Evolutionary conservation across 2,888 invertebrate species (phyloP).

Genomic region (Mythimna vitellina): DNA sequence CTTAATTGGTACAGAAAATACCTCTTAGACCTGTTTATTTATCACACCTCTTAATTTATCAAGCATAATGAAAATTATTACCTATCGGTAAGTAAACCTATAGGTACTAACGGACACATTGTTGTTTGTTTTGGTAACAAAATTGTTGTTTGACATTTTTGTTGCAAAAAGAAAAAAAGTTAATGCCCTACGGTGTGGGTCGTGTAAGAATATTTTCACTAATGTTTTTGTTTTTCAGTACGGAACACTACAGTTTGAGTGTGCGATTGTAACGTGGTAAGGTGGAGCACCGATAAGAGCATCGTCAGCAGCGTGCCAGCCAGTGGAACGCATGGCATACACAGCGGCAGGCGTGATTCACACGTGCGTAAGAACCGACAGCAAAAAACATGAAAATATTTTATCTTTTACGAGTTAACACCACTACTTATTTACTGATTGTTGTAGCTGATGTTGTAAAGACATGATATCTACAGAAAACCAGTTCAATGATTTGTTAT

Average conservation of each 20-base stretch:
- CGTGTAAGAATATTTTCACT: background rate
- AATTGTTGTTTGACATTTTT: background rate
- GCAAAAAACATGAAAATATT: conserved; percentile 46
- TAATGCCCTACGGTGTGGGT: background rate
- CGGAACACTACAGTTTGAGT: conserved; percentile 35
- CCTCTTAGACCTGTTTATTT: background rate
- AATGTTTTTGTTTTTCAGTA: conserved; percentile 12
- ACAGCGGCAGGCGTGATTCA: conserved; percentile 68
- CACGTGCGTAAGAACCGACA: conserved; percentile 62
- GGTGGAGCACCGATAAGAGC: conserved; percentile 64
- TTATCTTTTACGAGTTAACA: conserved; percentile 35
- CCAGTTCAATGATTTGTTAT: conserved; percentile 26
- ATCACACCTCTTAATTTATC: background rate
- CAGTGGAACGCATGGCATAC: conserved; percentile 65
- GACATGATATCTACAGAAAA: conserved; percentile 16
- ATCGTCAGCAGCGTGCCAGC: conserved; percentile 28
- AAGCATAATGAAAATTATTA: background rate
- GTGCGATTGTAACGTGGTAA: conserved; percentile 18
- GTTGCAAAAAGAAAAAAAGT: background rate
- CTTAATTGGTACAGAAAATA: background rate
- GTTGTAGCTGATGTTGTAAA: conserved; percentile 11
- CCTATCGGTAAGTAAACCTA: background rate
- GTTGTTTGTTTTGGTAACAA: conserved; percentile 1
- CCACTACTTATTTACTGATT: conserved; percentile 19
- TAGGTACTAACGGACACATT: background rate